These are phyloP conservation scores for Lapara coniferarum DNA, from an alignment of 2,888 invertebrate species.

Conservation along the genomic window DNA sequence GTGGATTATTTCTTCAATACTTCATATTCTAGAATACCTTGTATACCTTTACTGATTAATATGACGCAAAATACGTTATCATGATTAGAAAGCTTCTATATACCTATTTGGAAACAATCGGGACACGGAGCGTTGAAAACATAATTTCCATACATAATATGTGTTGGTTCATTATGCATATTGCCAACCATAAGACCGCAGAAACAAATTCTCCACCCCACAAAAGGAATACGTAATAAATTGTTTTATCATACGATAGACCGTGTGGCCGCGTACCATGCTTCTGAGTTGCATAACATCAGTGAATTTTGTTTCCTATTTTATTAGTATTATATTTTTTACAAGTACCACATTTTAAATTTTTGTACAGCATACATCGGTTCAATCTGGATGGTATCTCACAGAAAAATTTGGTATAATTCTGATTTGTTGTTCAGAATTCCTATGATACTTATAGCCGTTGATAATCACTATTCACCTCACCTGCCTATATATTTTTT, in stretches of 20 bases:
- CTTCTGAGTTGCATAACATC: background rate
- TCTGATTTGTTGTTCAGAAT: too few relatives aligned
- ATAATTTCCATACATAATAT: conserved; percentile 14
- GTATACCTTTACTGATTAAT: too few relatives aligned
- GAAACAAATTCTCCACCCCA: conserved; percentile 4
- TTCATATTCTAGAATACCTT: too few relatives aligned
- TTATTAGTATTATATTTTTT: too few relatives aligned
- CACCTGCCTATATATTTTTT: too few relatives aligned
- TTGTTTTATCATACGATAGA: conserved; percentile 52
- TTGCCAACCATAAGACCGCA: background rate
- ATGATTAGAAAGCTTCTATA: too few relatives aligned
- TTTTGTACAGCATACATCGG: background rate
- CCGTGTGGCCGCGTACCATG: background rate
- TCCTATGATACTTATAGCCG: too few relatives aligned
- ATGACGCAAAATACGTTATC: too few relatives aligned
- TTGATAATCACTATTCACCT: too few relatives aligned
- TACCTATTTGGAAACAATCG: background rate
- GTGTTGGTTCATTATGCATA: conserved; percentile 17
- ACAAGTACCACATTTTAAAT: too few relatives aligned
- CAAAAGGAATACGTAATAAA: conserved; percentile 31
- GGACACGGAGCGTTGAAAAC: conserved; percentile 11
- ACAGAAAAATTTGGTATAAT: background rate
- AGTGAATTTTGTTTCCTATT: background rate
- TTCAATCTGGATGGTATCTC: background rate
- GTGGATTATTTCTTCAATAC: too few relatives aligned